Conservation (phyloP, 2,888 invertebrate species). For the Scaptomyza tumidula region DNA sequence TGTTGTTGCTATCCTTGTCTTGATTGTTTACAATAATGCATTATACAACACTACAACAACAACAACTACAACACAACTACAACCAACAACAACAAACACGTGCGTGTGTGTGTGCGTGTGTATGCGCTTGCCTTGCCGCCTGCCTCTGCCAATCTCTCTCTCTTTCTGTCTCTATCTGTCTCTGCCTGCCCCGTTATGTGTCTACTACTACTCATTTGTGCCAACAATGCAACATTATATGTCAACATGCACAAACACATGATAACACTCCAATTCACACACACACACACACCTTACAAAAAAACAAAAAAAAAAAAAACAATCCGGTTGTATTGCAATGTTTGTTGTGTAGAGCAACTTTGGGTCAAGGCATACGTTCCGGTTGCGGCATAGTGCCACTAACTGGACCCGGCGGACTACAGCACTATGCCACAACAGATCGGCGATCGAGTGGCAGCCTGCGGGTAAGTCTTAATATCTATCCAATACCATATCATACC, state of each 20-base stretch:
- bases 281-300: constrained; percentile 37
- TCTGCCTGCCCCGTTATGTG: constrained; percentile 63
- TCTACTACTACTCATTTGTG: constrained; percentile 35
- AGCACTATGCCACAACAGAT: constrained; percentile 84
- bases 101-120: constrained; percentile 18
- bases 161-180: constrained; percentile 37
- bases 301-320: constrained; percentile 45
- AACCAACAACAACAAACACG: constrained; percentile 21
- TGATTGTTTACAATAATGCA: constrained; percentile 64
- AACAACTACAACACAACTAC: constrained; percentile 36
- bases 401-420: constrained; percentile 84
- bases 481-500: not conserved
- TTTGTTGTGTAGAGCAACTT: constrained; percentile 84
- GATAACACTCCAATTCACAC: constrained; percentile 23
- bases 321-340: constrained; percentile 74
- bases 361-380: constrained; percentile 85
- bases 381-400: constrained; percentile 85
- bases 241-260: constrained; percentile 49
- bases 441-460: constrained; percentile 84
- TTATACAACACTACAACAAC: constrained; percentile 49
- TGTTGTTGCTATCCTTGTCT: constrained; percentile 74
- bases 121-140: constrained; percentile 45
- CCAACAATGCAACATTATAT: constrained; percentile 45
- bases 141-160: constrained; percentile 47
- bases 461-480: constrained; percentile 81